Evolutionary conservation across 2,113 vertebrate genomes (phyloP), one percentile per base, ranked within the genome.

Genomic region (Microcebus murinus): DNA sequence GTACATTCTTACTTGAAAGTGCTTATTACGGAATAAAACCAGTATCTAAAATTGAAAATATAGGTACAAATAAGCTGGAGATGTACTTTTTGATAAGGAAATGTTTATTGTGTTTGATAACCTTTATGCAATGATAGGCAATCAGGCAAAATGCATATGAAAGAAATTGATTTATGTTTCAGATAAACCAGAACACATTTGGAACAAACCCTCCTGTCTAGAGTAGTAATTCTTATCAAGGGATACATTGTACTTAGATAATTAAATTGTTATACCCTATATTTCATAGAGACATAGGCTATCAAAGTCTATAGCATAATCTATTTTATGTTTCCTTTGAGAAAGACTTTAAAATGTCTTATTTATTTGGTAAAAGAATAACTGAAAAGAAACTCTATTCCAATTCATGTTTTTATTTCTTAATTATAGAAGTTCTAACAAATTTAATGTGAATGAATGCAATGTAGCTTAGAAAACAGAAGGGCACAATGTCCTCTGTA

Each of bases 251-350:
- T 21, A 39, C 17, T 77, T 80, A 79, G 39, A 74, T 59, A 81
- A 79, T 92, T 92, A 67, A 77, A 20, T 20, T 76, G 31, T 55
- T 67, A 17, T 55, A 68, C 6, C 39, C 23, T 90, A 36, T 48
- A 90, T 67, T 77, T 73, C 45, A 86, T 36, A 92, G 52, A 92
- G 81, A 79, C 20, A 36, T 0, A 34, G 11, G 36, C 42, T 70
- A 87, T 42, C 73, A 93, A 92, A 85, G 36, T 92, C 25, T 36
- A 39, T 21, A 79, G 45, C 7, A 77, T 65, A 95, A 90, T 77
- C 73, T 92, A 52, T 74, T 94, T 55, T 39, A 90, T 27, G 1
- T 83, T 89, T 71, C 52, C 34, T 63, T 61, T 55, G 57, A 95
- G 70, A 82, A 93, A 90, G 80, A 87, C 31, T 82, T 90, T 65